Percentiles rank a stretch among this genome's conserved stretches.
These are phyloP conservation scores for Physeter macrocephalus DNA, from an alignment of 2,113 vertebrate genomes.

Conservation along the genomic window DNA sequence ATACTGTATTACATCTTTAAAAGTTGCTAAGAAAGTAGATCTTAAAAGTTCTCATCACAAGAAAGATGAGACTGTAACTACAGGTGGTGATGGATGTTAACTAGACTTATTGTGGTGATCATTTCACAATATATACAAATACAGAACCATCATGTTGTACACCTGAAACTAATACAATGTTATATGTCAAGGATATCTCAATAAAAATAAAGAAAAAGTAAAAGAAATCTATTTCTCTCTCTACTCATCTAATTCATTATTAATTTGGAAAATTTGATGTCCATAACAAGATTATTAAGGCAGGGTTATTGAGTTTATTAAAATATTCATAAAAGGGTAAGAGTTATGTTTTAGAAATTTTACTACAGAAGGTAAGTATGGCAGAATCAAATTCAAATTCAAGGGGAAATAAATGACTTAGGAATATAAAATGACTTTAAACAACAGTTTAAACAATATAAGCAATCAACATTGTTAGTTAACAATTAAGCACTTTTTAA, in stretches of 20 bases:
- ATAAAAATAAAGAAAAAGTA: neutral
- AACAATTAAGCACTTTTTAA: neutral
- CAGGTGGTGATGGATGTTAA: neutral
- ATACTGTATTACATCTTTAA: neutral
- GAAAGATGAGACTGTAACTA: neutral
- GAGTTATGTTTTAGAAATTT: neutral
- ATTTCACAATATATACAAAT: rapidly evolving
- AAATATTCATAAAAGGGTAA: neutral
- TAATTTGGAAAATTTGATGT: neutral
- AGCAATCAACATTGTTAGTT: too few relatives aligned
- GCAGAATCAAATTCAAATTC: neutral
- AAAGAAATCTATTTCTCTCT: neutral
- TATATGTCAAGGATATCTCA: neutral
- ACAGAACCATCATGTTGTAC: neutral
- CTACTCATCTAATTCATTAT: neutral
- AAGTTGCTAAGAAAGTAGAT: neutral
- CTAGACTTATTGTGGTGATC: neutral
- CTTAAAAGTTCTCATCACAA: neutral
- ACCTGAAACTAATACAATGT: neutral
- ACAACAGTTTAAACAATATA: neutral
- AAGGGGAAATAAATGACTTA: neutral
- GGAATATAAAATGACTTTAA: neutral
- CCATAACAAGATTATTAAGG: neutral
- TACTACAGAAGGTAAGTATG: neutral
- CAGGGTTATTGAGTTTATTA: neutral